Evolutionary conservation across 1,140 invertebrate species (phyloP).

Genomic region (Cydia fagiglandana): DNA sequence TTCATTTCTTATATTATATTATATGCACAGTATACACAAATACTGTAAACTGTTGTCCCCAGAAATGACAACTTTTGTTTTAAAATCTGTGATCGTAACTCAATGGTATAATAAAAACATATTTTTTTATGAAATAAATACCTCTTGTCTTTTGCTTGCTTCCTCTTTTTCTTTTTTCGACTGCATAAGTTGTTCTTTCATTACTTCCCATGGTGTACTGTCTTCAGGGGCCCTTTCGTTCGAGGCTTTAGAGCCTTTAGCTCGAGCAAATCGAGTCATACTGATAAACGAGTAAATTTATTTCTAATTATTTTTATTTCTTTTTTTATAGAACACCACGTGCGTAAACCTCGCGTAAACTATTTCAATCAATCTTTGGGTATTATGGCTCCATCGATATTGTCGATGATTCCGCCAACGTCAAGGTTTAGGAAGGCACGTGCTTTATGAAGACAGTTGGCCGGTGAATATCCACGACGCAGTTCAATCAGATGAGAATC

Average conservation of each 20-base stretch:
- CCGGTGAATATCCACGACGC: too few species aligned
- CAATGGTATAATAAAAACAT: conserved; percentile 7
- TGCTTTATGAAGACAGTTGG: too few species aligned
- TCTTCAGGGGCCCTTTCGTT: conserved; percentile 84
- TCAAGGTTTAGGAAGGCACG: too few species aligned
- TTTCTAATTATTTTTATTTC: neutral
- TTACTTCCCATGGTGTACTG: conserved; percentile 85
- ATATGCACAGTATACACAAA: too few species aligned
- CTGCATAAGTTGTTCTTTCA: conserved; percentile 83
- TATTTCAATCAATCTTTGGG: too few species aligned
- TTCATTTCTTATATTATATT: too few species aligned
- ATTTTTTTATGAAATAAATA: conserved; percentile 42
- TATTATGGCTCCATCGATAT: too few species aligned
- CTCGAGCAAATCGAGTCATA: conserved; percentile 88
- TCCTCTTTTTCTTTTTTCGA: conserved; percentile 70
- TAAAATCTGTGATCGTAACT: too few species aligned
- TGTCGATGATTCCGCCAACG: too few species aligned
- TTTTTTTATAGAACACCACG: neutral
- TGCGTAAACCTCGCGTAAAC: neutral
- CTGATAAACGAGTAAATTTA: conserved; percentile 32
- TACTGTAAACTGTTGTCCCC: too few species aligned
- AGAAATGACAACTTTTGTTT: too few species aligned
- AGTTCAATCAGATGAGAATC: too few species aligned
- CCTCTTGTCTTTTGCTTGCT: conserved; percentile 72
- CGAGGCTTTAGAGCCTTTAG: conserved; percentile 86